A percentile compares a stretch with the other conserved stretches of the same genome.
Evolutionary conservation across 2,113 vertebrate species (phyloP).

Genomic region (Menura novaehollandiae): DNA sequence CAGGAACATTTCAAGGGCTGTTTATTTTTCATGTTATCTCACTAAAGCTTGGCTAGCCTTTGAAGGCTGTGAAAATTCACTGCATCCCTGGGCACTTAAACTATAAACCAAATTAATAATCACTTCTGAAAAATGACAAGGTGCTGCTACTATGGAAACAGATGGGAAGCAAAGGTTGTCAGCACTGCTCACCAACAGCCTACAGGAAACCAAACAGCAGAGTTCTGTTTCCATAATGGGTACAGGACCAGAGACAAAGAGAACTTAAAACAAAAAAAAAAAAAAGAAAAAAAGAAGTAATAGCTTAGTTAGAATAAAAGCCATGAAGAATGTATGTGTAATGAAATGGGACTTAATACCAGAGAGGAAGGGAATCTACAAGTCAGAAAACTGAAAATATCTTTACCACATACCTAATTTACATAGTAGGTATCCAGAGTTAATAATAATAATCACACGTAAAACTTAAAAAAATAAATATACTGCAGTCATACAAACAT

Average conservation of each 20-base stretch:
- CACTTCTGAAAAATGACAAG: neutral
- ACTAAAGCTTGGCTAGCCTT: neutral
- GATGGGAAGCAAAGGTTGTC: neutral
- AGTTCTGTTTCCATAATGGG: neutral
- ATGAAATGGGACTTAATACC: neutral
- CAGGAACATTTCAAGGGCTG: neutral
- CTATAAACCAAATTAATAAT: constrained; percentile 10
- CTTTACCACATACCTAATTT: neutral
- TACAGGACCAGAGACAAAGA: neutral
- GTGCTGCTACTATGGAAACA: neutral
- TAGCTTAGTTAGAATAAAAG: neutral
- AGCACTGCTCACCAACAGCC: neutral
- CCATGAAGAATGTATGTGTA: neutral
- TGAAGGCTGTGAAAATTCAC: neutral
- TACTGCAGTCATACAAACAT: neutral
- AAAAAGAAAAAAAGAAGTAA: neutral
- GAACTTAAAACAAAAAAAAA: neutral
- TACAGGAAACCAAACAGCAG: neutral
- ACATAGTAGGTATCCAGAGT: neutral
- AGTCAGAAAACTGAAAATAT: neutral
- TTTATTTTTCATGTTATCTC: neutral
- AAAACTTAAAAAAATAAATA: neutral
- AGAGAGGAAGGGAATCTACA: neutral
- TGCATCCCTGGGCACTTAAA: neutral
- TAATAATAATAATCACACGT: neutral